phyloP scores from a whole-genome alignment of 2,797 vertebrate species.

The Sebastes itinus region DNA sequence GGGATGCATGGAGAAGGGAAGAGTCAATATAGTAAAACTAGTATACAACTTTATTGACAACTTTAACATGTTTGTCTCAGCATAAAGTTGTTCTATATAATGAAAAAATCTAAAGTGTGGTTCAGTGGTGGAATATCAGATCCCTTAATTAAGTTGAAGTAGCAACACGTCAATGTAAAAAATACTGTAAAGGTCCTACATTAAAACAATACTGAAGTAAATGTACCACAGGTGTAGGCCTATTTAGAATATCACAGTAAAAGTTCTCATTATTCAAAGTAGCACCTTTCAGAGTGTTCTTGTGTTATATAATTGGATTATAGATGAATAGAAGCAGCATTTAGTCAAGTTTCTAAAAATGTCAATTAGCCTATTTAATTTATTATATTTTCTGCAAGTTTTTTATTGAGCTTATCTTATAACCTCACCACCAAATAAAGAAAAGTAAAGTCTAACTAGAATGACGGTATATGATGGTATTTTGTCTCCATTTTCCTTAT shows the following conservation, averaged over 20 bases:
- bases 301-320: not conserved
- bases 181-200: not conserved
- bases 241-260: not conserved
- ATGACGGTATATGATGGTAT: not conserved
- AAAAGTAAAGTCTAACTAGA: not conserved
- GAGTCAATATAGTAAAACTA: not conserved
- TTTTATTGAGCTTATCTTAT: not conserved
- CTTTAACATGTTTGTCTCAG: not conserved
- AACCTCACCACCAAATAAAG: not conserved
- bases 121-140: not conserved
- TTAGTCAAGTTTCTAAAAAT: not conserved
- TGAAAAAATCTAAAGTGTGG: not conserved
- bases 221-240: not conserved
- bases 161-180: not conserved
- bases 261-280: not conserved
- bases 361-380: not conserved
- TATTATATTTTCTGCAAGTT: not conserved
- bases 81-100: not conserved
- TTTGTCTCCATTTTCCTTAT: not conserved
- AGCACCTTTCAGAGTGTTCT: not conserved
- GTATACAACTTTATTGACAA: not conserved
- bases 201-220: not conserved
- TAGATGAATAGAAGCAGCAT: not conserved
- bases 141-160: not conserved
- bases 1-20: not conserved